Evolutionary conservation across 2,888 invertebrate species (phyloP).

Genomic region (Oxyscelio sp.): DNA sequence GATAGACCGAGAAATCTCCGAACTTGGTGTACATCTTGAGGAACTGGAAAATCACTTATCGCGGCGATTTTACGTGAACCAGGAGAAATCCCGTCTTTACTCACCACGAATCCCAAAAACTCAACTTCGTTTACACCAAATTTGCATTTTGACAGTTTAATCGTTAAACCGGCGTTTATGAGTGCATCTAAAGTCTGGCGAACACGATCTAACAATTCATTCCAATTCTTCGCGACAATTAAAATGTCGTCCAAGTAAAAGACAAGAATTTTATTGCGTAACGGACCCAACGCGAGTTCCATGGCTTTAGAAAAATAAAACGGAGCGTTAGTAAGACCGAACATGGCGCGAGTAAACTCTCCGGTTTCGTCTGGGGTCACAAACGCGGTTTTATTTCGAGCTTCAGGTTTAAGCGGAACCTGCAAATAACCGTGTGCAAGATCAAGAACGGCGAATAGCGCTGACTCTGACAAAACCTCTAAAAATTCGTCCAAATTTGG

Average conservation of each 20-base stretch:
- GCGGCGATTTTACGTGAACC: not conserved
- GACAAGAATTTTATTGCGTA: too few species aligned
- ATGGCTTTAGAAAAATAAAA: not conserved
- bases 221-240: not conserved
- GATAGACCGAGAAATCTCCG: not conserved
- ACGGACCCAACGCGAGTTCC: too few species aligned
- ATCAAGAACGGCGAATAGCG: conserved; percentile 5
- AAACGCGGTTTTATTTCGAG: too few species aligned
- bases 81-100: not conserved
- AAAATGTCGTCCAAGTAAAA: too few species aligned
- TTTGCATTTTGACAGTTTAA: not conserved
- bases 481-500: conserved; percentile 10
- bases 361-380: too few species aligned
- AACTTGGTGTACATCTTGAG: not conserved
- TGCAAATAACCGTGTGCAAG: too few species aligned
- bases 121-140: not conserved
- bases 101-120: not conserved
- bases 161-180: not conserved
- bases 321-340: too few species aligned
- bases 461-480: not conserved
- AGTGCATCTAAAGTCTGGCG: not conserved
- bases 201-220: not conserved
- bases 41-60: not conserved
- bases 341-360: too few species aligned
- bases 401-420: too few species aligned